Percentiles rank a stretch among this genome's conserved stretches.
phyloP scores from a whole-genome alignment of 2,888 invertebrate genomes.

The Melanostoma scalare region DNA sequence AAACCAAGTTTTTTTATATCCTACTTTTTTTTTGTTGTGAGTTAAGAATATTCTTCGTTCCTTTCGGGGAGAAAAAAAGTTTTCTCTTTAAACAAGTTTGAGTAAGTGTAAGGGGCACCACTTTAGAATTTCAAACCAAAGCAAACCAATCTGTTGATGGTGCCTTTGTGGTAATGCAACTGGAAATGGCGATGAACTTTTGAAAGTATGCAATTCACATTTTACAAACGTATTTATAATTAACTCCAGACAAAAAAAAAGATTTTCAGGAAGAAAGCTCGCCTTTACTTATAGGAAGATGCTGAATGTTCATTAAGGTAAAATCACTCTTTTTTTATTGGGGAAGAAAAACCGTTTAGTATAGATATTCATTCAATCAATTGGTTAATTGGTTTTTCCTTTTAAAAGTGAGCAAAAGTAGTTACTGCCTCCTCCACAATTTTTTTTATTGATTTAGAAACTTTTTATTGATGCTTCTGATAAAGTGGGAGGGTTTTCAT shows the following conservation, averaged over 20 bases:
- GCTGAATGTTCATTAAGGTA: no score
- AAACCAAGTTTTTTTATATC: slow-evolving; percentile 2
- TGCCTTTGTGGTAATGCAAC: slow-evolving; percentile 12
- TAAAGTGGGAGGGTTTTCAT: no score
- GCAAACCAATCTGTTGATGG: slow-evolving; percentile 18
- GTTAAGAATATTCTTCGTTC: not conserved
- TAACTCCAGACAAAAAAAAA: slow-evolving; percentile 17
- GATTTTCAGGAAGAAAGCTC: no score
- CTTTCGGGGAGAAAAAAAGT: slow-evolving; percentile 2
- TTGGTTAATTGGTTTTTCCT: no score
- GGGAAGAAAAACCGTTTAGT: no score
- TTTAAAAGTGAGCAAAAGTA: no score
- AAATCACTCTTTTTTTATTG: no score
- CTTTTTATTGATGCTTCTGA: no score
- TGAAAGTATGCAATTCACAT: not conserved
- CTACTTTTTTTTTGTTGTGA: slow-evolving; percentile 4
- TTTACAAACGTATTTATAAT: slow-evolving; percentile 16
- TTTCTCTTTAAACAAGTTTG: slow-evolving; percentile 6
- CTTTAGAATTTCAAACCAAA: slow-evolving; percentile 18
- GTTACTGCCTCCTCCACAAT: no score
- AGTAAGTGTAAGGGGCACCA: slow-evolving; percentile 23
- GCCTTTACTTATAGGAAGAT: no score
- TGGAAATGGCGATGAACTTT: slow-evolving; percentile 33
- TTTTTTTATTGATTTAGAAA: no score
- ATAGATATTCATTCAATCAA: no score